These are phyloP conservation scores for Halocaridina rubra DNA, from an alignment of 2,888 invertebrate species.

Conservation along the genomic window DNA sequence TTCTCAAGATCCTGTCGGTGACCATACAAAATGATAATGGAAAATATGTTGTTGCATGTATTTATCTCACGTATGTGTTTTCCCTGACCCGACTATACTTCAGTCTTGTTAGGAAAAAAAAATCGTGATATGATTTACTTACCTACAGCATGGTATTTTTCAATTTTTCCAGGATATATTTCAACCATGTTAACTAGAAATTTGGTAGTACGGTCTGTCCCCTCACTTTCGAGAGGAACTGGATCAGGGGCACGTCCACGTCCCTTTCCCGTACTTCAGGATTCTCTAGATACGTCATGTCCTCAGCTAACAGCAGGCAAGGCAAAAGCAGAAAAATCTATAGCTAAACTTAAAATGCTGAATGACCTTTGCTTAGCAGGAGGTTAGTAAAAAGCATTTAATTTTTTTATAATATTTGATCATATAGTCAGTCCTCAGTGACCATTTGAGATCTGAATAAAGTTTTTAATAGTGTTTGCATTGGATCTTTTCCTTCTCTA, in stretches of 20 bases:
- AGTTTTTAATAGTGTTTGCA: too few species aligned
- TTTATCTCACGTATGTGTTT: background rate
- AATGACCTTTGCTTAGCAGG: conserved; percentile 37
- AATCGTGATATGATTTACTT: background rate
- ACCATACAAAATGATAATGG: background rate
- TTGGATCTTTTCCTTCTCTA: too few species aligned
- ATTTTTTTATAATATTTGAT: too few species aligned
- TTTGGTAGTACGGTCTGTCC: background rate
- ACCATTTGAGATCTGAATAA: too few species aligned
- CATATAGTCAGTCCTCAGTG: too few species aligned
- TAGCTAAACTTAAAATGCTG: conserved; percentile 31
- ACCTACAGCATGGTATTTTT: too few species aligned
- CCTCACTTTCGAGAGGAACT: background rate
- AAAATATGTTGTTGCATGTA: background rate
- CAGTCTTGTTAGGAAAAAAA: background rate
- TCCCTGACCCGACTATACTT: background rate
- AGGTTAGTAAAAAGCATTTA: conserved; percentile 28
- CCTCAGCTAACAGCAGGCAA: conserved; percentile 33
- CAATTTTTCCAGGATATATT: too few species aligned
- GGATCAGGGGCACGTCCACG: background rate
- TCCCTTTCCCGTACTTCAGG: conserved; percentile 54
- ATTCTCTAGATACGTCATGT: conserved; percentile 38
- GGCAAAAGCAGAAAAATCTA: conserved; percentile 25
- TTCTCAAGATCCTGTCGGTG: background rate
- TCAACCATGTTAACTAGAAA: conserved; percentile 15